Percentiles rank a stretch among this genome's conserved stretches.
Evolutionary conservation across 2,888 invertebrate genomes (phyloP).

Genomic region (Unio delphinus): DNA sequence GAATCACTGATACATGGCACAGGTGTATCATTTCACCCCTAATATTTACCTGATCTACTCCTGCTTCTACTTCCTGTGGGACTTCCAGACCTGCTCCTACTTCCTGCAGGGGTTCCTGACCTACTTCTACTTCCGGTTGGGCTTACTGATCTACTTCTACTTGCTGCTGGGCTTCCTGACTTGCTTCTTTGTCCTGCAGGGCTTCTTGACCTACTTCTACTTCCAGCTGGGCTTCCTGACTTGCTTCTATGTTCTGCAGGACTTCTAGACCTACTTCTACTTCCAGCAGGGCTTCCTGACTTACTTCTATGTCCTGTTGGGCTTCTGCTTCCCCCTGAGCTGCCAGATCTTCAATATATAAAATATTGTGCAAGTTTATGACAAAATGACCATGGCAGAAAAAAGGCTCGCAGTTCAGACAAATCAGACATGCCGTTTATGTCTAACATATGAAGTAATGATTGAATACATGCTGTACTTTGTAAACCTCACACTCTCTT

Average conservation of each 20-base stretch:
- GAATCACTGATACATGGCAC: too few species aligned
- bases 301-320: conserved; percentile 20
- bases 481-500: too few species aligned
- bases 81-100: conserved; percentile 26
- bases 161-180: conserved; percentile 28
- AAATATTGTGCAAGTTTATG: too few species aligned
- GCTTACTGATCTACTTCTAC: conserved; percentile 25
- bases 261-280: conserved; percentile 25
- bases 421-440: too few species aligned
- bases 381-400: too few species aligned
- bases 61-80: conserved; percentile 22
- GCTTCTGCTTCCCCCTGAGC: conserved; percentile 28
- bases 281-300: conserved; percentile 30
- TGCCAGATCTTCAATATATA: conserved; percentile 10
- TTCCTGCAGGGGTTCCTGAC: conserved; percentile 30
- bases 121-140: conserved; percentile 20
- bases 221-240: conserved; percentile 31
- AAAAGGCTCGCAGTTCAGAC: too few species aligned
- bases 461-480: too few species aligned
- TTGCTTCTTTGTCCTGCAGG: conserved; percentile 19
- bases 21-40: too few species aligned
- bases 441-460: too few species aligned
- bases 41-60: neutral
- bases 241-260: conserved; percentile 19
- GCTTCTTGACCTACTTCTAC: conserved; percentile 25